Base-by-base conservation (phyloP, 1,140 invertebrate genomes). In the Drosophila malerkotliana region DNA sequence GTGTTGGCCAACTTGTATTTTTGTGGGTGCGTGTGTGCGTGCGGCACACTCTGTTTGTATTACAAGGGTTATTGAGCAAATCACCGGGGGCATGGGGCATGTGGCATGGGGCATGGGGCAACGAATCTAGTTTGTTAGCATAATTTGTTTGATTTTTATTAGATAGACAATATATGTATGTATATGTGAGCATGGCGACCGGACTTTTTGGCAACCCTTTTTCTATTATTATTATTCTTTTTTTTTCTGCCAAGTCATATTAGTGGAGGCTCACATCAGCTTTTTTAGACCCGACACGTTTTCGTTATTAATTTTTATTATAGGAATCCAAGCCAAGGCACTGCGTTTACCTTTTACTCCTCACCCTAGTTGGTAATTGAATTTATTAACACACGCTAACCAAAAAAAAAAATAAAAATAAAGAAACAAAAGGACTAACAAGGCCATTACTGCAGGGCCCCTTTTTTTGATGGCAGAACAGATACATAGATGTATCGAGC, bases 31-130 rank as follows among this genome's bases (percentile, higher is more conserved):
- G 37, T 41, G 52, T 69, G 48, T 32, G 37, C 37, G 48, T 74
- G 54, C 67, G 58, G 58, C 49, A 54, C 54, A 54, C 54, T 71
- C 76, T 83, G 75, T 88, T 88, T 83, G 81, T 80, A 90, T 90
- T 90, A 90, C 88, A 90, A 90, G 88, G 88, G 82, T 88, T 90
- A 90, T 90, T 90, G 88, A 84, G 88, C 88, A 90, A 90, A 90
- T 90, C 87, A 90, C 87, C 79, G 72, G 58, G 61, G 24, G 41
- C 48, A 69, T 32, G 26, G 26, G 18, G 18, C 21, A 21, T 21
- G 21, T 3, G 21, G 21, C 21, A 21, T 21, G 21, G 3, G 21
- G 21, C 21, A 21, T 18, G 18, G 18, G 18, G 1, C 18, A 21
- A 3, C 21, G 3, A 21, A 90, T 90, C 85, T 66, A 79, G 87